Conservation (phyloP, 1,140 invertebrate species). For the Cherax quadricarinatus region DNA sequence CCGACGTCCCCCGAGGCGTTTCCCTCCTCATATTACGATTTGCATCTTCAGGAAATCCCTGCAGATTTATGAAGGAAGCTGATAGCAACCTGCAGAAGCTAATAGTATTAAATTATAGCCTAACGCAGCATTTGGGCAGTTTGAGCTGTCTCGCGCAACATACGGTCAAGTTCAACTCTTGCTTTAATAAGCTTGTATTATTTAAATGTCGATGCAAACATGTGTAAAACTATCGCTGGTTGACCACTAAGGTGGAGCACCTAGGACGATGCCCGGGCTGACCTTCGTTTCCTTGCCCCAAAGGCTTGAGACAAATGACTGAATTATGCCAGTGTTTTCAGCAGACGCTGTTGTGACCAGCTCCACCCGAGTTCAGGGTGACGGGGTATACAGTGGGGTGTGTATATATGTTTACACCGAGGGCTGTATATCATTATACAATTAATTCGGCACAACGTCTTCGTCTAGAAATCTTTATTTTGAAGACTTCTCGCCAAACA, state of each 20-base stretch:
- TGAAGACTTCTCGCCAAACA: no score
- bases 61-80: conserved; percentile 26
- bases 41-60: conserved; percentile 17
- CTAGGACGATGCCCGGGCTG: neutral
- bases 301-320: neutral
- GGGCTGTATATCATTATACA: no score
- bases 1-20: neutral
- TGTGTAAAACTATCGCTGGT: neutral
- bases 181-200: conserved; percentile 8
- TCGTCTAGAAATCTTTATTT: no score
- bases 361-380: neutral
- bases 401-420: no score
- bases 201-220: conserved; percentile 15
- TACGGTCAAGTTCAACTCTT: neutral
- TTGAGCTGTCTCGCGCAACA: neutral
- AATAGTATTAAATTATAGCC: conserved; percentile 29
- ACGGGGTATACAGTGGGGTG: no score
- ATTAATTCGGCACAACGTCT: no score
- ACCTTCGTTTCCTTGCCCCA: neutral
- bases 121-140: neutral
- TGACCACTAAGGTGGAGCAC: neutral
- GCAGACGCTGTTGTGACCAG: neutral
- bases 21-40: conserved; percentile 13
- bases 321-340: conserved; percentile 23
- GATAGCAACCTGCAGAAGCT: neutral